A percentile compares a stretch with the other conserved stretches of the same genome.
These are phyloP conservation scores for Melikaiella ostensackeni DNA, from an alignment of 2,888 invertebrate genomes.

Conservation along the genomic window DNA sequence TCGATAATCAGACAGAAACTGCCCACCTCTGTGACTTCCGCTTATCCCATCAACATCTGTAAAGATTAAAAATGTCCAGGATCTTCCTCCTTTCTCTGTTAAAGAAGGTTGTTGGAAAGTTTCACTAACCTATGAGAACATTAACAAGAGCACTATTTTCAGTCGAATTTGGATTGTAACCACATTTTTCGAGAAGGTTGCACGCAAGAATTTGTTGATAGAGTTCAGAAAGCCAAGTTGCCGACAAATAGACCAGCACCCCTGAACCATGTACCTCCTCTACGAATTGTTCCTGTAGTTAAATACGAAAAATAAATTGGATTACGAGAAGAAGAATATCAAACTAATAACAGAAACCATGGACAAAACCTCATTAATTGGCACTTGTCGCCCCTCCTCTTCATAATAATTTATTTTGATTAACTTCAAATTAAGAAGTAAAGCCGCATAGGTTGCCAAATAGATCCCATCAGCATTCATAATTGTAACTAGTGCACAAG, in stretches of 20 bases:
- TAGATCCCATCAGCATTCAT: constrained; percentile 98
- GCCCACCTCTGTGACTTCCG: constrained; percentile 82
- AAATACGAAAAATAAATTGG: constrained; percentile 8
- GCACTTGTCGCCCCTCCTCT: constrained; percentile 75
- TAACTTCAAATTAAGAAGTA: constrained; percentile 89
- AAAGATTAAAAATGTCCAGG: constrained; percentile 43
- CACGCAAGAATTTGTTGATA: constrained; percentile 91
- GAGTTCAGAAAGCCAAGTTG: constrained; percentile 94
- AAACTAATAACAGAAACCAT: background rate
- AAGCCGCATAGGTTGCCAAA: constrained; percentile 91
- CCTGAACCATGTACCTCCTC: constrained; percentile 95
- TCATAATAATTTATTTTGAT: constrained; percentile 87
- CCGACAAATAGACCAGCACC: constrained; percentile 94
- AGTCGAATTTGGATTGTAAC: constrained; percentile 80
- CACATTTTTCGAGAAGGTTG: constrained; percentile 85
- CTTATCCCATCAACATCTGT: constrained; percentile 91
- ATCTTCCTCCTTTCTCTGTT: background rate
- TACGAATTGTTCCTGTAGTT: constrained; percentile 88
- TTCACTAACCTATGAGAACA: constrained; percentile 83
- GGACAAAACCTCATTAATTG: constrained; percentile 78
- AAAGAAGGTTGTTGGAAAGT: background rate
- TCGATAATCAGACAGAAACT: constrained; percentile 92
- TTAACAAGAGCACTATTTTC: constrained; percentile 85
- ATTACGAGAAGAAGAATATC: background rate
- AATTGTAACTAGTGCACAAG: constrained; percentile 83